A percentile compares a stretch with the other conserved stretches of the same genome.
Conservation (phyloP, 2,797 vertebrate genomes). For the Miichthys miiuy region DNA sequence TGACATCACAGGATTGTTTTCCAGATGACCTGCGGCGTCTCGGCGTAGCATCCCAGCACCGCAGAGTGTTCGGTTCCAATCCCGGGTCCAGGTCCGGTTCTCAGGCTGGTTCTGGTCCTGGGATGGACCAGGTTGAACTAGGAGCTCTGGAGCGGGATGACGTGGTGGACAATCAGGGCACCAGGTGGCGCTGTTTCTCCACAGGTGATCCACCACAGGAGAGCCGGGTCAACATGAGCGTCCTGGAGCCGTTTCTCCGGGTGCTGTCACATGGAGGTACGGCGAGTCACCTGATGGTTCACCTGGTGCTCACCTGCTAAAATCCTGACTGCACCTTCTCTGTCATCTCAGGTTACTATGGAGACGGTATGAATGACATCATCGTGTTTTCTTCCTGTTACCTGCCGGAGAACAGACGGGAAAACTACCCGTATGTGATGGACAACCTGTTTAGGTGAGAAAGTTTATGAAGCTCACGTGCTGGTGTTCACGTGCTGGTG, state of each 20-base stretch:
- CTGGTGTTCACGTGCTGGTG: too few species aligned
- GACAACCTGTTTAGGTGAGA: slow-evolving; percentile 87
- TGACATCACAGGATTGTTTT: slow-evolving; percentile 7
- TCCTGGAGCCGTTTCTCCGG: slow-evolving; percentile 84
- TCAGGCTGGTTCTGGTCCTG: slow-evolving; percentile 25
- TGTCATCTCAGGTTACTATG: slow-evolving; percentile 85
- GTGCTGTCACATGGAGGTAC: slow-evolving; percentile 89
- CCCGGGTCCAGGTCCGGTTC: slow-evolving; percentile 10
- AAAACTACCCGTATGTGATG: slow-evolving; percentile 87
- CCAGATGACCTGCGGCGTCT: slow-evolving; percentile 83
- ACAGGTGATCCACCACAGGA: slow-evolving; percentile 71
- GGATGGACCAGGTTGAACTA: slow-evolving; percentile 52
- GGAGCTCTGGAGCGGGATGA: slow-evolving; percentile 73
- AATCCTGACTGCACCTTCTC: neutral
- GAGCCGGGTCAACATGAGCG: slow-evolving; percentile 85
- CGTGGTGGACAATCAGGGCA: slow-evolving; percentile 80
- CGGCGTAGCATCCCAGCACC: slow-evolving; percentile 41
- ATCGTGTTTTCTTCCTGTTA: slow-evolving; percentile 89
- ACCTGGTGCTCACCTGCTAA: neutral
- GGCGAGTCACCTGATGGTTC: neutral
- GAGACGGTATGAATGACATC: slow-evolving; percentile 85
- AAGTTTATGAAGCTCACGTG: too few species aligned
- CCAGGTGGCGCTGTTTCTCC: slow-evolving; percentile 86
- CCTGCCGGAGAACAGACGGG: slow-evolving; percentile 82
- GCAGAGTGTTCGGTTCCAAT: neutral